phyloP scores from a whole-genome alignment of 2,113 vertebrate species.

The Chamaea fasciata region DNA sequence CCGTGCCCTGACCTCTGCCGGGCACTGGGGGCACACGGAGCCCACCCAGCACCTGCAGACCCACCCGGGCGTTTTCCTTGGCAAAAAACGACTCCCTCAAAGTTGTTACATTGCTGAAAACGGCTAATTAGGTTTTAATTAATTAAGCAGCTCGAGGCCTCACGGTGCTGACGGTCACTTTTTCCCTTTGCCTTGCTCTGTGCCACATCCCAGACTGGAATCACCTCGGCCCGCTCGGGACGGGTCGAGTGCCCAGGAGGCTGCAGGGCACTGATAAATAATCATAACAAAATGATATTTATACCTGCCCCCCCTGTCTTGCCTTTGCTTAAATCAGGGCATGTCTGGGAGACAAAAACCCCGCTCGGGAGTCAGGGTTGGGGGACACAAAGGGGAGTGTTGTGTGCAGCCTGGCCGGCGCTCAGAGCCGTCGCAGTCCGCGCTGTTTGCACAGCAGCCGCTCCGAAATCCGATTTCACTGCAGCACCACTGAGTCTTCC shows the following conservation, averaged over 20 bases:
- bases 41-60: background rate
- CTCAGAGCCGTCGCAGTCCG: background rate
- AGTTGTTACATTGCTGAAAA: background rate
- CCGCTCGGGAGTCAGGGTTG: background rate
- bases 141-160: background rate
- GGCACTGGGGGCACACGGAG: background rate
- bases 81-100: rapidly evolving
- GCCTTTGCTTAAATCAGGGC: background rate
- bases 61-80: background rate
- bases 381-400: background rate
- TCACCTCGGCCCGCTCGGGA: rapidly evolving
- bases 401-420: background rate
- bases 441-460: constrained; percentile 27
- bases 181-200: background rate
- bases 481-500: constrained; percentile 39
- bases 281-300: background rate
- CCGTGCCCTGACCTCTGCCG: background rate
- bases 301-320: background rate
- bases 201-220: background rate
- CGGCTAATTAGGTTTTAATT: background rate
- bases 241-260: rapidly evolving
- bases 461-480: constrained; percentile 25
- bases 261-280: background rate
- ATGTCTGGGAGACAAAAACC: constrained; percentile 14
- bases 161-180: background rate